Evolutionary conservation across 2,888 invertebrate genomes (phyloP), one percentile per base, ranked within the genome.

Genomic region (Ischnus inquisitorius): DNA sequence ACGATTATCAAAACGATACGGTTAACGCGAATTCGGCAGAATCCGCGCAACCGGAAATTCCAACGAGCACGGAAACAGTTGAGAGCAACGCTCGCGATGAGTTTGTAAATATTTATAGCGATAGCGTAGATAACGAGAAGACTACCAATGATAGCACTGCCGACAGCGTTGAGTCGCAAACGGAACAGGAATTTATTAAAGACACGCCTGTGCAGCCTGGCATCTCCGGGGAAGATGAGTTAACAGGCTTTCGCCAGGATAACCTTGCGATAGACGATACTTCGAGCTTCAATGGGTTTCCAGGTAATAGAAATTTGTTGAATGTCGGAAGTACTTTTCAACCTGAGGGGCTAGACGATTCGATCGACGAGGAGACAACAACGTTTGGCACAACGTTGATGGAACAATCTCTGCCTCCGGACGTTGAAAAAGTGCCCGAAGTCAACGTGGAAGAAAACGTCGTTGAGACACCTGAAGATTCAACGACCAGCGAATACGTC

Each of bases 301-400:
- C 87, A 10, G 88, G 87, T 14, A 90, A 91, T 86, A 88, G 90
- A 89, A 91, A 91, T 91, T 91, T 93, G 85, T 88, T 91, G 86
- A 91, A 90, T 87, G 87, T 89, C 81, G 88, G 90, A 82, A 89
- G 89, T 75, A 86, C 76, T 86, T 83, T 87, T 57, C 79, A 86
- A 83, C 79, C 86, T 72, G 83, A 57, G 4, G 19, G n/a, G 12
- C 10, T 14, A 57, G n/a, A 19, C 1, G 60, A 28, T 4, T 28
- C 60, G 28, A 14, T 19, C 22, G 54, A 12, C 22, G 34, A 57
- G n/a, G 1, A n/a, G 19, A 4, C 16, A 2, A n/a, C 25, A 8
- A n/a, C 28, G 4, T 3, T 60, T 48, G 83, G 77, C 46, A 62
- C 68, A 74, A 62, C 80, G 68, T 39, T 12, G 28, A 64, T 14